Evolutionary conservation across 2,797 vertebrate genomes (phyloP), one percentile per base, ranked within the genome.

Genomic region (Sebastes taczanowskii): DNA sequence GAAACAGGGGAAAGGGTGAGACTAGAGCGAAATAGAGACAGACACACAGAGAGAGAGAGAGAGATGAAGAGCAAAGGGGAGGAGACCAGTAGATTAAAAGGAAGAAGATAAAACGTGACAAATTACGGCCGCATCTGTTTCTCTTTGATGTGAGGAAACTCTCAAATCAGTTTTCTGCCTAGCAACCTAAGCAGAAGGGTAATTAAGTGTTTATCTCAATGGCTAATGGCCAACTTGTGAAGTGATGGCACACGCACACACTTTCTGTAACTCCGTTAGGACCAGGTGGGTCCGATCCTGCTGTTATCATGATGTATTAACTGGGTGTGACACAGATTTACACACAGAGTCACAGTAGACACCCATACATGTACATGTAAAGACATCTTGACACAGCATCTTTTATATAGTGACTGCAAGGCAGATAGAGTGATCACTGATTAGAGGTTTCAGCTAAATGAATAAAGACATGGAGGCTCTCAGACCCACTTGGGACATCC

Each of bases 141-240:
- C 7, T 66, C 86, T 91, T 90, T 92, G 86, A 93, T 85, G 86
- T 84, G 56, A 61, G 55, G 71, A 82, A 76, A 69, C 32, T 83
- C 81, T 62, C 76, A 30, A 35, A 71, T 81, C 30, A 23, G 59
- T 75, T 73, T 85, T 91, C 88, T 89, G 87, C 90, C 89, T 79
- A 79, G 89, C 84, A 92, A 91, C 84, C 18, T 38, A 46, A 62
- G 77, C 3, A 52, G 78, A 79, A 72, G 67, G 35, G 56, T 78
- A 89, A 91, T 91, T 85, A 81, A 71, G 62, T 49, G 22, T 71
- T 91, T 91, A 90, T 93, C 88, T 91, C 34, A 53, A 20, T 83
- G 84, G 76, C 29, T 71, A 71, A 78, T 52, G 69, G 72, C 67
- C 79, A 78, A 27, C 74, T 62, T 4, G 5, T 62, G 56, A 89